Conservation (phyloP, 2,888 invertebrate species). For the Apeira syringaria region DNA sequence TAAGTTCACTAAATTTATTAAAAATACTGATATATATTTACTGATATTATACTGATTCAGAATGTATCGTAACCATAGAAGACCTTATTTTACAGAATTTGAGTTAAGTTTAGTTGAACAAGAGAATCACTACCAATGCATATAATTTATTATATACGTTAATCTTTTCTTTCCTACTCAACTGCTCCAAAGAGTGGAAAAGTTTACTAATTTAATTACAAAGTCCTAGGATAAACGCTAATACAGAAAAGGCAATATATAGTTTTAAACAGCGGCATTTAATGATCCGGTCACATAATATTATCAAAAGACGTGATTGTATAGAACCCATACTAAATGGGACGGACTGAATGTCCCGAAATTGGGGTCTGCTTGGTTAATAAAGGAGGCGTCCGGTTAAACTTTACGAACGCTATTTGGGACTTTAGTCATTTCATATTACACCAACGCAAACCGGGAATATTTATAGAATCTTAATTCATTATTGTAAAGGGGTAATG, state of each 20-base stretch:
- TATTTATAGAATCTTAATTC: constrained; percentile 23
- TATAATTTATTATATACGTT: constrained; percentile 5
- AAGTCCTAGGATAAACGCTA: constrained; percentile 11
- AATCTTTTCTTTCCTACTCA: constrained; percentile 5
- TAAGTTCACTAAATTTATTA: too few relatives aligned
- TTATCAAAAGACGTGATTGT: constrained; percentile 31
- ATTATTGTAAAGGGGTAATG: constrained; percentile 17
- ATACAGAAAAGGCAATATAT: constrained; percentile 23
- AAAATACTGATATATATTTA: too few relatives aligned
- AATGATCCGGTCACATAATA: constrained; percentile 26
- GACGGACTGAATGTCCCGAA: constrained; percentile 25
- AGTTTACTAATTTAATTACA: constrained; percentile 21
- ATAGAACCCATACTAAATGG: constrained; percentile 26
- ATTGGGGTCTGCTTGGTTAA: constrained; percentile 48
- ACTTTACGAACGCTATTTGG: constrained; percentile 24
- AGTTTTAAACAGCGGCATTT: constrained; percentile 20
- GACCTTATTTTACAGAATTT: too few relatives aligned
- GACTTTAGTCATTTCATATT: constrained; percentile 24
- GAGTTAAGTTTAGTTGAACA: too few relatives aligned
- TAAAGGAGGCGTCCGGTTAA: constrained; percentile 45
- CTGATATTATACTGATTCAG: not conserved
- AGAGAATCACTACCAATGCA: too few relatives aligned
- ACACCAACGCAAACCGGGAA: constrained; percentile 19
- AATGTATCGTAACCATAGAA: not conserved
- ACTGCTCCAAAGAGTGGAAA: constrained; percentile 11